phyloP scores from a whole-genome alignment of 1,140 invertebrate species.

The Magallana gigas region DNA sequence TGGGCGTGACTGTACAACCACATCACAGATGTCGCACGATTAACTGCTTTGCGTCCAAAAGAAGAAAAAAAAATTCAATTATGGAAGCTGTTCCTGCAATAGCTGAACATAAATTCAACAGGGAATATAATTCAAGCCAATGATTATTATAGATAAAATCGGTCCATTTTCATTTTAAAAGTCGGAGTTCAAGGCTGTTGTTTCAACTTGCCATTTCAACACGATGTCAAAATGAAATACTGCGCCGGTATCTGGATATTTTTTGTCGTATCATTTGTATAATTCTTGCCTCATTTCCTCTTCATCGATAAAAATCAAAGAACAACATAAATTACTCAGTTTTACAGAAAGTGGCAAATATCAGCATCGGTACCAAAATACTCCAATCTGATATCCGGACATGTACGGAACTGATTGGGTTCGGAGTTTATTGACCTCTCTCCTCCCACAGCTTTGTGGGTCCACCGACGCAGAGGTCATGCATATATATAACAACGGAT shows the following conservation, averaged over 20 bases:
- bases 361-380: background rate
- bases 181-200: background rate
- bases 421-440: background rate
- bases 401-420: background rate
- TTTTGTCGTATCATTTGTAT: background rate
- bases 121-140: too few relatives aligned
- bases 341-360: background rate
- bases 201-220: background rate
- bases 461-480: background rate
- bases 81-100: too few relatives aligned
- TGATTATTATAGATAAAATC: too few relatives aligned
- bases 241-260: background rate
- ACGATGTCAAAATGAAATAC: background rate
- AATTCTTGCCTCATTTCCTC: background rate
- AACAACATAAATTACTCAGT: background rate
- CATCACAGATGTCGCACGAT: too few relatives aligned
- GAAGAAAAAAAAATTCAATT: too few relatives aligned
- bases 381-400: background rate
- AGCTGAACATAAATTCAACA: too few relatives aligned
- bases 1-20: too few relatives aligned
- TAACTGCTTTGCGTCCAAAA: too few relatives aligned
- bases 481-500: background rate
- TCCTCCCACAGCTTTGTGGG: background rate
- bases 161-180: too few relatives aligned
- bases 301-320: background rate